phyloP scores from a whole-genome alignment of 2,888 invertebrate species.

The Cepaea hortensis region DNA sequence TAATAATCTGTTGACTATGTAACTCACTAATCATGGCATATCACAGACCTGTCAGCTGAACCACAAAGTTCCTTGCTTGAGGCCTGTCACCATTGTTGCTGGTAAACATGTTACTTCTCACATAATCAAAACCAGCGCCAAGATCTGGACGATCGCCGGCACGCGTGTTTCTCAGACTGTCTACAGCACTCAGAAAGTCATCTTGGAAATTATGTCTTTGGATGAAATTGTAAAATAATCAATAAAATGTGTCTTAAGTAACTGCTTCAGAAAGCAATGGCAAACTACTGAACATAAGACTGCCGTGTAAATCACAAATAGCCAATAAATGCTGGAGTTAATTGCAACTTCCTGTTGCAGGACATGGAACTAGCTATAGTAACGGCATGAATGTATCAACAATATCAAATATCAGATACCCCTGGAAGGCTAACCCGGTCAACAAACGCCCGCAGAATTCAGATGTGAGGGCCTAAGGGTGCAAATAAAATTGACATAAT shows the following conservation, averaged over 20 bases:
- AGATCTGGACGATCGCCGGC: constrained; percentile 48
- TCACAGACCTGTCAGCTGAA: constrained; percentile 58
- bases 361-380: no score
- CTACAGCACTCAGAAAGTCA: constrained; percentile 43
- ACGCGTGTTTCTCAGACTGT: constrained; percentile 6
- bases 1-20: no score
- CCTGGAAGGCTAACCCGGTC: no score
- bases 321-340: no score
- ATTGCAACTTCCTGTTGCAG: background rate
- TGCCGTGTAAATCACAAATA: no score
- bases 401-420: no score
- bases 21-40: background rate
- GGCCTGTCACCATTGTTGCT: constrained; percentile 58
- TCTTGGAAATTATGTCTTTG: constrained; percentile 50
- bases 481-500: no score
- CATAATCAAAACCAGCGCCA: constrained; percentile 56
- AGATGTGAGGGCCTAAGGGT: no score
- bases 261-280: background rate
- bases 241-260: background rate
- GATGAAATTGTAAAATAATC: background rate
- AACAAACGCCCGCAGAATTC: no score
- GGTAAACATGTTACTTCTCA: constrained; percentile 54
- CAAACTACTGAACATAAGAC: no score
- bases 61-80: constrained; percentile 56
- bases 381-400: no score